These are phyloP conservation scores for Dryomyza anilis DNA, from an alignment of 2,888 invertebrate species.

Conservation along the genomic window DNA sequence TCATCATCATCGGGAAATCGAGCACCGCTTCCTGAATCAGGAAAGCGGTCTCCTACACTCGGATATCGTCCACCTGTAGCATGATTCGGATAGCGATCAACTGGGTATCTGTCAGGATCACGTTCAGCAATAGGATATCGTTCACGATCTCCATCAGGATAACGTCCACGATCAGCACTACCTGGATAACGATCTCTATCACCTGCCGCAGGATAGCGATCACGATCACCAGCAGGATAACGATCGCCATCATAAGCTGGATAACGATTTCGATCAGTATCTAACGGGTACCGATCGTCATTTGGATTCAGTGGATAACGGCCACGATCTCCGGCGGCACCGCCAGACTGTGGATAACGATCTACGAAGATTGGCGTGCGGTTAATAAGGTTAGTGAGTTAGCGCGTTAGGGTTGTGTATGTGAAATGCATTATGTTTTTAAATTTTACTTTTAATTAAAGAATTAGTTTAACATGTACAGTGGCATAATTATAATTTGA, in stretches of 20 bases:
- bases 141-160: slow-evolving; percentile 37
- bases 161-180: slow-evolving; percentile 36
- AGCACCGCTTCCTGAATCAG: slow-evolving; percentile 34
- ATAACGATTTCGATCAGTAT: slow-evolving; percentile 40
- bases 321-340: slow-evolving; percentile 41
- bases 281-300: slow-evolving; percentile 41
- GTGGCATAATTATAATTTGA: too few relatives aligned
- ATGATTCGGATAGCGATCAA: slow-evolving; percentile 47
- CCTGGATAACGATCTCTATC: slow-evolving; percentile 40
- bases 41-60: slow-evolving; percentile 39
- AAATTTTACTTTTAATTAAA: neutral
- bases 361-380: slow-evolving; percentile 37
- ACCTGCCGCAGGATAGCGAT: slow-evolving; percentile 39
- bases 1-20: slow-evolving; percentile 39
- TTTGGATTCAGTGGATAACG: slow-evolving; percentile 22
- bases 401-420: slow-evolving; percentile 42
- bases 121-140: slow-evolving; percentile 41
- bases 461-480: neutral
- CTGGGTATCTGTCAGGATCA: slow-evolving; percentile 35
- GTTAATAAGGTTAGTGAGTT: slow-evolving; percentile 48
- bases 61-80: too few relatives aligned
- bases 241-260: slow-evolving; percentile 36
- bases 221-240: slow-evolving; percentile 41
- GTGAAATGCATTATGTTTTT: neutral
- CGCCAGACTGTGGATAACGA: slow-evolving; percentile 52